These are phyloP conservation scores for Pelosia muscerda DNA, from an alignment of 2,888 invertebrate species.

Conservation along the genomic window DNA sequence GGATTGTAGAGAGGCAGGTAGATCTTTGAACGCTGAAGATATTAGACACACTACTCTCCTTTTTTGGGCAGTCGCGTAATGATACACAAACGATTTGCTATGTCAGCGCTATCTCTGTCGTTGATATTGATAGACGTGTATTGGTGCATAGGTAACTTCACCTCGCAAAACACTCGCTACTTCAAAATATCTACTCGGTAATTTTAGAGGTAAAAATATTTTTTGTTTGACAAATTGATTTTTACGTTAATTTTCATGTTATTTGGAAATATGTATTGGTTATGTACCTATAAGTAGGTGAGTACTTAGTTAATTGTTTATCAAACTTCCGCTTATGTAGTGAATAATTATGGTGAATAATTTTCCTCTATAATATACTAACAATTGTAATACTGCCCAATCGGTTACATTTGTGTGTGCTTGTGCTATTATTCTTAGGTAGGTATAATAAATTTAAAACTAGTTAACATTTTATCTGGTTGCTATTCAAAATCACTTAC, in stretches of 20 bases:
- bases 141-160: background rate
- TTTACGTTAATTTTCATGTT: background rate
- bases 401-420: too few species aligned
- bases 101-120: slow-evolving; percentile 2
- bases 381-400: too few species aligned
- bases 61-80: slow-evolving; percentile 81
- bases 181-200: background rate
- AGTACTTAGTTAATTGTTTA: too few species aligned
- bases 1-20: background rate
- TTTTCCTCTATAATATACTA: too few species aligned
- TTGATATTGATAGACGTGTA: slow-evolving; percentile 1
- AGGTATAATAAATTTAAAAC: too few species aligned
- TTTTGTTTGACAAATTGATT: background rate
- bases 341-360: too few species aligned
- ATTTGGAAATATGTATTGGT: background rate
- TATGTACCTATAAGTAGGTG: too few species aligned
- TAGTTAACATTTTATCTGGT: background rate
- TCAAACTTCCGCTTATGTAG: too few species aligned
- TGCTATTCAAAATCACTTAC: background rate
- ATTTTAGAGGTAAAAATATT: background rate
- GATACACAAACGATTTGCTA: slow-evolving; percentile 1
- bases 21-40: background rate
- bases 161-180: background rate
- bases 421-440: too few species aligned
- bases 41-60: background rate